Percentiles rank a stretch among this genome's conserved stretches.
These are phyloP conservation scores for Dexiosoma caninum DNA, from an alignment of 2,888 invertebrate species.

Conservation along the genomic window DNA sequence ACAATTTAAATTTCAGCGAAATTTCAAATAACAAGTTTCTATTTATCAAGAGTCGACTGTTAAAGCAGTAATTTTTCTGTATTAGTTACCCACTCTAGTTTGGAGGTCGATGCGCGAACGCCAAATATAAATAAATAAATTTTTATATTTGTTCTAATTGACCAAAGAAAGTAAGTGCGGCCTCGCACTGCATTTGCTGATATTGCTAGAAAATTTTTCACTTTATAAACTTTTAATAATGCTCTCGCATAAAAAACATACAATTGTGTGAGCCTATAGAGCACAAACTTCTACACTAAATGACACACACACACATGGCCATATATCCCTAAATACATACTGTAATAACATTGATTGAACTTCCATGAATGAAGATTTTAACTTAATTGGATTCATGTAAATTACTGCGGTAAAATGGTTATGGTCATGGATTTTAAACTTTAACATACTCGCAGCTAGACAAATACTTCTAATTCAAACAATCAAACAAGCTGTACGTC, in stretches of 20 bases:
- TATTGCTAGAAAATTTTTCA: not conserved
- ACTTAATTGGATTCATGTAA: constrained; percentile 61
- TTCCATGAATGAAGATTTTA: constrained; percentile 47
- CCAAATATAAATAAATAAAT: too few relatives aligned
- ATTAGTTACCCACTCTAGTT: too few relatives aligned
- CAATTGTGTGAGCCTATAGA: not conserved
- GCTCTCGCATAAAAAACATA: not conserved
- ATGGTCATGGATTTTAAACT: constrained; percentile 47
- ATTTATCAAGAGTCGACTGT: too few relatives aligned
- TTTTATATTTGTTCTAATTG: too few relatives aligned
- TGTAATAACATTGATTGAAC: constrained; percentile 2
- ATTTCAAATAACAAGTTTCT: too few relatives aligned
- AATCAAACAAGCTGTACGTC: not conserved
- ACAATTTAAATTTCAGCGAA: too few relatives aligned
- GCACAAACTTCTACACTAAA: not conserved
- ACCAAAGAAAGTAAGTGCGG: too few relatives aligned
- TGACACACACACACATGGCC: not conserved
- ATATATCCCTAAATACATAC: not conserved
- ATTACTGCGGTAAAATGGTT: constrained; percentile 62
- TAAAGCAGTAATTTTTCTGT: too few relatives aligned
- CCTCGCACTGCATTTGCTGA: too few relatives aligned
- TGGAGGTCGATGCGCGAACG: too few relatives aligned
- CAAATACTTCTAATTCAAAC: not conserved
- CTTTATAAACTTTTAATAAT: not conserved
- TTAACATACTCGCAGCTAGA: constrained; percentile 5